Evolutionary conservation across 2,888 invertebrate genomes (phyloP), one percentile per base, ranked within the genome.

Genomic region (Apotomis turbidana): DNA sequence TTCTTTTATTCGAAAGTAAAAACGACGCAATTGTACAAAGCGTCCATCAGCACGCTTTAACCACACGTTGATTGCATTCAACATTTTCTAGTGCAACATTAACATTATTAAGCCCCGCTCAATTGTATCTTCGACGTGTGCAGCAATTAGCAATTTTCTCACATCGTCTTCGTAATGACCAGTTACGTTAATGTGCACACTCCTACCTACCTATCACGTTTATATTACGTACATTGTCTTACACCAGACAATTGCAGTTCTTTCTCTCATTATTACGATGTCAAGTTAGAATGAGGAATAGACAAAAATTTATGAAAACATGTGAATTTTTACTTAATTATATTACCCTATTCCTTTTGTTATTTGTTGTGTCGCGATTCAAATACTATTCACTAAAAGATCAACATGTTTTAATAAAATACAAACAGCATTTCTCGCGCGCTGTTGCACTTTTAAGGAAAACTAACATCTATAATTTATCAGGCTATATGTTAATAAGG

Each of bases 211-310:
- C 62, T 52, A 68, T 58, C 71, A 68, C 68, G 62, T 46, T 52
- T 62, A 58, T 63, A 68, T 72, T 68, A 68, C 51, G 46, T 54
- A 72, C 68, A 72, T 72, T 72, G 72, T 72, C 46, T 63, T 63
- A 36, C n/a, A 51, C 62, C 12, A 72, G 61, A 75, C 74, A 76
- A 78, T 76, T 68, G 62, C 68, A 66, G 72, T 57, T 74, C 79
- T 79, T 82, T 79, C 78, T 75, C 75, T 74, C 61, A 52, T 76
- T 76, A 75, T 73, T 74, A 74, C 74, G 75, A 68, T 64, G 71
- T 66, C 58, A 49, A 58, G 72, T 41, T 27, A 12, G 15, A 57
- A 15, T 64, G 36, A 60, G 13, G 41, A 60, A 61, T 60, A 66
- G n/a, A 68, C 5, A 46, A 60, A 27, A 46, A 27, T 52, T 63